phyloP scores from a whole-genome alignment of 2,888 invertebrate species.

The Drosophila merina region DNA sequence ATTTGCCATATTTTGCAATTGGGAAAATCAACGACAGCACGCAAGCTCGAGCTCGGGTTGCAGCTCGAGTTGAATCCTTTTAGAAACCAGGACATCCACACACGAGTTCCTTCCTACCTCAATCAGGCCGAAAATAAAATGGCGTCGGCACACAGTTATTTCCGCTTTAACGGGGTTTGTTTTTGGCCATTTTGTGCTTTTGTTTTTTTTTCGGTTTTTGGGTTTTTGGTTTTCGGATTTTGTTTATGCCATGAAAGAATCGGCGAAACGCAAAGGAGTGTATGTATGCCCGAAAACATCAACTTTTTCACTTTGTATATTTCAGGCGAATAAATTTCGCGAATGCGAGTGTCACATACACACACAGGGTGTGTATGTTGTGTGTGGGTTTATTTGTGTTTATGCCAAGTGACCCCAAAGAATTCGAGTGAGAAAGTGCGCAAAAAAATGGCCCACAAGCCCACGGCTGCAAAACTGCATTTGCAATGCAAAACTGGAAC shows the following conservation, averaged over 20 bases:
- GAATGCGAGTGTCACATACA: constrained; percentile 17
- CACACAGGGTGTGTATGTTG: constrained; percentile 13
- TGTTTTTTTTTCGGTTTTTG: constrained; percentile 4
- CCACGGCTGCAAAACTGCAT: constrained; percentile 38
- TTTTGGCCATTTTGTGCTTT: not conserved
- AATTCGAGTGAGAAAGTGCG: constrained; percentile 7
- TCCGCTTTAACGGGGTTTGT: not conserved
- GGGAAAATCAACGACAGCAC: constrained; percentile 55
- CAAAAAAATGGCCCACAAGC: constrained; percentile 38
- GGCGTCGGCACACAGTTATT: constrained; percentile 56
- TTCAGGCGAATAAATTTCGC: constrained; percentile 41
- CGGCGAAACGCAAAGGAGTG: constrained; percentile 3
- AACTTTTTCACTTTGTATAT: constrained; percentile 61
- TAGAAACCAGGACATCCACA: constrained; percentile 18
- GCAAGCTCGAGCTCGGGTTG: constrained; percentile 16
- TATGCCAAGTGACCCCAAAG: constrained; percentile 43
- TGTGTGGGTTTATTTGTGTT: constrained; percentile 51
- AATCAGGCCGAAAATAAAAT: constrained; percentile 61
- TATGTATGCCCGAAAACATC: constrained; percentile 36
- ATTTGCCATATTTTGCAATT: constrained; percentile 60
- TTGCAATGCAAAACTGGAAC: constrained; percentile 67
- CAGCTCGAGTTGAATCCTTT: constrained; percentile 23
- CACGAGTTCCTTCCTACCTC: constrained; percentile 25
- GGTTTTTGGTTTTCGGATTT: constrained; percentile 4
- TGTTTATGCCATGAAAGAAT: constrained; percentile 27